Conservation (phyloP, 2,113 vertebrate species). For the Chaenocephalus aceratus region DNA sequence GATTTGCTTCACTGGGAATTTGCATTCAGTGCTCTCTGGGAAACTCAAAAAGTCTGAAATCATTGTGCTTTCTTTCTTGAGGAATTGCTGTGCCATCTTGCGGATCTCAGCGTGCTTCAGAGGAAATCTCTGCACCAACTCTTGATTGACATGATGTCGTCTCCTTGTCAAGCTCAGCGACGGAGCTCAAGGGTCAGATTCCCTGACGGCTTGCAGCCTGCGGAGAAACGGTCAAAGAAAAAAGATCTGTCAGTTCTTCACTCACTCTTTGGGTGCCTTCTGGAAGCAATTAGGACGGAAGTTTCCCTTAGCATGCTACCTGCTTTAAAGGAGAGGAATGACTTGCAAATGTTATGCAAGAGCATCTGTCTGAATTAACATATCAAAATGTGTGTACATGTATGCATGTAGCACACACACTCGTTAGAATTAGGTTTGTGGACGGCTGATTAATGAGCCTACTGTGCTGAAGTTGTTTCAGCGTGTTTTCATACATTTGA, state of each 20-base stretch:
- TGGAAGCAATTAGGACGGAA: slow-evolving; percentile 56
- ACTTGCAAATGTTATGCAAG: slow-evolving; percentile 75
- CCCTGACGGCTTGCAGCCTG: slow-evolving; percentile 67
- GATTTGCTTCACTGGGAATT: slow-evolving; percentile 10
- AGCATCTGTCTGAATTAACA: slow-evolving; percentile 78
- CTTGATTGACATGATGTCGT: slow-evolving; percentile 77
- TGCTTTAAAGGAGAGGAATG: slow-evolving; percentile 50
- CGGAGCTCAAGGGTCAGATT: slow-evolving; percentile 66
- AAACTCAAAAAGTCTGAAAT: background rate
- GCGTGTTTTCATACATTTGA: slow-evolving; percentile 55
- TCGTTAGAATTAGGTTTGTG: slow-evolving; percentile 19
- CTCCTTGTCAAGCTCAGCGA: slow-evolving; percentile 64
- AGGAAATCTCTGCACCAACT: slow-evolving; percentile 49
- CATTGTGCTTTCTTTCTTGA: slow-evolving; percentile 25
- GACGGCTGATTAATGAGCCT: slow-evolving; percentile 64
- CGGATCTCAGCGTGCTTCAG: slow-evolving; percentile 35
- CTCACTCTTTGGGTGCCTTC: slow-evolving; percentile 54
- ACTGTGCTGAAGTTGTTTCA: slow-evolving; percentile 36
- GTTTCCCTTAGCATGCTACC: slow-evolving; percentile 24
- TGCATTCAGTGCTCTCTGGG: background rate
- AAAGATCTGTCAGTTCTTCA: slow-evolving; percentile 57
- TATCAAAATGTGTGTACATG: slow-evolving; percentile 56
- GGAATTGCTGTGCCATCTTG: slow-evolving; percentile 65
- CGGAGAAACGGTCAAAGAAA: slow-evolving; percentile 57
- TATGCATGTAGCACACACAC: slow-evolving; percentile 25